Evolutionary conservation across 2,797 vertebrate species (phyloP).

Genomic region (Diplodus sargus): DNA sequence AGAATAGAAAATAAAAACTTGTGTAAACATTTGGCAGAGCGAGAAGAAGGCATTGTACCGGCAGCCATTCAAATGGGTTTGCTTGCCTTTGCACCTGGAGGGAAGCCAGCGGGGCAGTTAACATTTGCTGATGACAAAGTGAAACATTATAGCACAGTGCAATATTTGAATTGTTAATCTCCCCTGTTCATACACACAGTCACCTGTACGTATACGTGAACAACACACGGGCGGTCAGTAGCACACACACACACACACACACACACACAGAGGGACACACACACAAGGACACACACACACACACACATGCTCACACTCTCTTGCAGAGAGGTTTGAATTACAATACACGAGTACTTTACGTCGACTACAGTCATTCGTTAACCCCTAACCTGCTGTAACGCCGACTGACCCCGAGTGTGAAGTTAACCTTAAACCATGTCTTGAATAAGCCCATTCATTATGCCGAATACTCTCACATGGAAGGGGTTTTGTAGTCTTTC

Average conservation of each 20-base stretch:
- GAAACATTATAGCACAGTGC: conserved; percentile 73
- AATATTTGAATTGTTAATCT: conserved; percentile 77
- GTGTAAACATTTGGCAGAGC: conserved; percentile 63
- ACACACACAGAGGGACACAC: conserved; percentile 9
- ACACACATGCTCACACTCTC: conserved; percentile 23
- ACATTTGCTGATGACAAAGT: conserved; percentile 78
- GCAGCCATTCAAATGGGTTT: conserved; percentile 63
- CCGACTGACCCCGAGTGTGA: background rate
- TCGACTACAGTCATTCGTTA: conserved; percentile 4
- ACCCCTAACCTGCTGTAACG: conserved; percentile 3
- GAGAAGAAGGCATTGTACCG: conserved; percentile 45
- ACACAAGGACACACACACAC: background rate
- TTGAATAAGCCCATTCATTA: conserved; percentile 1
- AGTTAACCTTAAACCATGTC: background rate
- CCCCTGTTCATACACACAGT: conserved; percentile 49
- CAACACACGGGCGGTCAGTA: conserved; percentile 10
- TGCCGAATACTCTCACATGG: background rate
- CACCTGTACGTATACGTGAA: conserved; percentile 46
- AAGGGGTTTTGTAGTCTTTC: background rate
- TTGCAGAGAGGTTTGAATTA: conserved; percentile 44
- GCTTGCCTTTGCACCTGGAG: conserved; percentile 72
- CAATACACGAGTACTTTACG: conserved; percentile 22
- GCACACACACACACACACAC: background rate
- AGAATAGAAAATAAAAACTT: conserved; percentile 43
- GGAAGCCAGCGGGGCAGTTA: conserved; percentile 70